Conservation (phyloP, 2,797 vertebrate species). For the Eidolon dupreanum region DNA sequence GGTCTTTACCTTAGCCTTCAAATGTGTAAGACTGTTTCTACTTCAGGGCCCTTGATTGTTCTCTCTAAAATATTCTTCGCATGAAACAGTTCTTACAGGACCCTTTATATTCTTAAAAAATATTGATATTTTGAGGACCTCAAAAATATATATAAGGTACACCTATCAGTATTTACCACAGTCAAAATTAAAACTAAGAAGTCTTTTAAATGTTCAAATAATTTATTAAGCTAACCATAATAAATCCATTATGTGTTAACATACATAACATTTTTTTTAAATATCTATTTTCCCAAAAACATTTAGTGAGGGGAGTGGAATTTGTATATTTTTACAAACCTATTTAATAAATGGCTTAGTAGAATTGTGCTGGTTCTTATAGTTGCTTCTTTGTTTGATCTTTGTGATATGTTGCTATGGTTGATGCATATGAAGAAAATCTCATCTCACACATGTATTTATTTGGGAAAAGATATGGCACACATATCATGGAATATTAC, state of each 20-base stretch:
- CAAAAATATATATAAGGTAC: background rate
- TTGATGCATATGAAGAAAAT: background rate
- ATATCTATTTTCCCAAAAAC: background rate
- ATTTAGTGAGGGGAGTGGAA: background rate
- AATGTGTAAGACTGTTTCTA: background rate
- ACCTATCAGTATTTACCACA: background rate
- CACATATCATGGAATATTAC: no score
- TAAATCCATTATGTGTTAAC: background rate
- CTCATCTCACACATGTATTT: background rate
- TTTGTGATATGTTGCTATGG: background rate
- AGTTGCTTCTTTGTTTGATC: background rate
- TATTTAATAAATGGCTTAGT: background rate
- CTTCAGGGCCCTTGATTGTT: background rate
- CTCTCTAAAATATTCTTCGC: background rate
- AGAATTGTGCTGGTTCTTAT: background rate
- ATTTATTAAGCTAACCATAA: background rate
- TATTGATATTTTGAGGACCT: background rate
- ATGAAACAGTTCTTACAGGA: background rate
- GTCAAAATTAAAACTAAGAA: background rate
- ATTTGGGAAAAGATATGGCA: background rate
- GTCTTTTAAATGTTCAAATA: background rate
- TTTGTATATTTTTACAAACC: background rate
- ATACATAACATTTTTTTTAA: background rate
- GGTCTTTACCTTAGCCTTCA: background rate
- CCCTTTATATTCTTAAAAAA: background rate